phyloP scores from a whole-genome alignment of 2,113 vertebrate genomes.

The Fulmarus glacialis region DNA sequence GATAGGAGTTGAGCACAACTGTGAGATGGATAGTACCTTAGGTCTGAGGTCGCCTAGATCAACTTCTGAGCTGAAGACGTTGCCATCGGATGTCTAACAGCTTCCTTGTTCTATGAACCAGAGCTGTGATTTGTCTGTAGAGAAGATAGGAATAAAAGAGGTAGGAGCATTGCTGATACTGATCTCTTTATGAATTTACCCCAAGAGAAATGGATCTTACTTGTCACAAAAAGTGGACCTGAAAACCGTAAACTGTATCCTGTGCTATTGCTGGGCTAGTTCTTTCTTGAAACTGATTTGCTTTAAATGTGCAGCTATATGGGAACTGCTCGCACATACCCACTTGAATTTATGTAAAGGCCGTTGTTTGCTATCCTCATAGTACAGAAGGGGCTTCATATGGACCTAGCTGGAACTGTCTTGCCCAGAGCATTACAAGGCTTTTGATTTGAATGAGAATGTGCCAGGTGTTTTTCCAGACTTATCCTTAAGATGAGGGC shows the following conservation, averaged over 20 bases:
- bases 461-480: not conserved
- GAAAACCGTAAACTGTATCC: not conserved
- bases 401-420: not conserved
- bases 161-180: not conserved
- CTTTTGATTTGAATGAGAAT: not conserved
- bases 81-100: not conserved
- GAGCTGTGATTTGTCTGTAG: not conserved
- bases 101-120: not conserved
- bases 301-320: not conserved
- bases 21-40: not conserved
- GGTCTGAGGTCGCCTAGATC: not conserved
- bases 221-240: not conserved
- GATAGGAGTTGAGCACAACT: not conserved
- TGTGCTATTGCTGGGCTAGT: not conserved
- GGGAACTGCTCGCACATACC: not conserved
- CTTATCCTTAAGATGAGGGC: not conserved
- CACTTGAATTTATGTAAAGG: not conserved
- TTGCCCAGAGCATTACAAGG: not conserved
- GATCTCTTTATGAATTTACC: not conserved
- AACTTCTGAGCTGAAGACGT: not conserved
- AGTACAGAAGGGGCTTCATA: not conserved
- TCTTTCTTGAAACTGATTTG: not conserved
- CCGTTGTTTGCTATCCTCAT: not conserved
- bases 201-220: not conserved
- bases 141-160: not conserved